Evolutionary conservation across 2,888 invertebrate genomes (phyloP).

Genomic region (Lycophotia porphyrea): DNA sequence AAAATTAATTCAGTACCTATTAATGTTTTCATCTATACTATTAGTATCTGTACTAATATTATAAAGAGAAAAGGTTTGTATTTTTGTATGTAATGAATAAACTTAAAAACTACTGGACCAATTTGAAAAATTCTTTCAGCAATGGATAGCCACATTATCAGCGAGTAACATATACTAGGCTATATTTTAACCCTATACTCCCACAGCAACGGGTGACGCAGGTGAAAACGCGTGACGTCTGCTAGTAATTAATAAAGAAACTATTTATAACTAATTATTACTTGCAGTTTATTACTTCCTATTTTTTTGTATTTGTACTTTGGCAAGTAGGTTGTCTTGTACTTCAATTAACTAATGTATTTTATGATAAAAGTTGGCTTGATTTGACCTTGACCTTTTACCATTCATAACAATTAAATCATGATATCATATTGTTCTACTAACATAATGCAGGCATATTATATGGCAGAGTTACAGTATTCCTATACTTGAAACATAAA

Average conservation of each 20-base stretch:
- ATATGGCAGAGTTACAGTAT: not conserved
- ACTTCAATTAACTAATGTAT: conserved; percentile 3
- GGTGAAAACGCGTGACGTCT: too few species aligned
- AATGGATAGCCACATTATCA: too few species aligned
- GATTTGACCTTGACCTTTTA: not conserved
- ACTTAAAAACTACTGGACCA: too few species aligned
- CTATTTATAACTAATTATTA: not conserved
- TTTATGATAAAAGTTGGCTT: conserved; percentile 4
- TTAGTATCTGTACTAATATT: too few species aligned
- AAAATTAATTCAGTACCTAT: not conserved
- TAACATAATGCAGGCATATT: not conserved
- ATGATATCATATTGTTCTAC: conserved; percentile 1
- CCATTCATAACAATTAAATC: not conserved
- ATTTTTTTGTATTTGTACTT: not conserved
- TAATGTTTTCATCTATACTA: too few species aligned
- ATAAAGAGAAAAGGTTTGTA: too few species aligned
- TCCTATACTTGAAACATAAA: not conserved
- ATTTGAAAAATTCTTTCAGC: too few species aligned
- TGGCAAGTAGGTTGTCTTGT: too few species aligned
- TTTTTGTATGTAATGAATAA: too few species aligned
- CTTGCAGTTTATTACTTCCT: not conserved
- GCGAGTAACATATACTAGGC: too few species aligned
- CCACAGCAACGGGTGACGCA: too few species aligned
- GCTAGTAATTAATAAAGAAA: not conserved
- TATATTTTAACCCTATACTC: too few species aligned